These are phyloP conservation scores for Fragum sueziense DNA, from an alignment of 2,888 invertebrate genomes.

Conservation along the genomic window DNA sequence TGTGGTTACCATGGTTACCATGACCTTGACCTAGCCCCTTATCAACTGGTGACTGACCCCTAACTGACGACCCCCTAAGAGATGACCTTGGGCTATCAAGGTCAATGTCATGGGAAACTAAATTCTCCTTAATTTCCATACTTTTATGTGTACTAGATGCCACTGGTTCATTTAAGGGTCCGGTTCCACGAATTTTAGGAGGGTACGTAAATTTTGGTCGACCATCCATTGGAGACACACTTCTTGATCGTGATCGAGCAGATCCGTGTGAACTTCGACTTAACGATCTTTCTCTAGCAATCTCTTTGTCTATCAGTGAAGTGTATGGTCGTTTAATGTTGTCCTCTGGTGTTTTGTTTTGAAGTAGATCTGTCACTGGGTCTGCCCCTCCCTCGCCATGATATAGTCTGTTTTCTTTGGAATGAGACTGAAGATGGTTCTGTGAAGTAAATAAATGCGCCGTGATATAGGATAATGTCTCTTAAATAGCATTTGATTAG, in stretches of 20 bases:
- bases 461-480: no score
- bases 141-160: slow-evolving; percentile 78
- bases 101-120: slow-evolving; percentile 56
- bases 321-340: slow-evolving; percentile 60
- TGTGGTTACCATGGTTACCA: no score
- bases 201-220: slow-evolving; percentile 54
- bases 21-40: slow-evolving; percentile 14
- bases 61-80: slow-evolving; percentile 33
- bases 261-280: slow-evolving; percentile 52
- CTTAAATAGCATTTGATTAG: not conserved
- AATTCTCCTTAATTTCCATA: slow-evolving; percentile 65
- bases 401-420: not conserved
- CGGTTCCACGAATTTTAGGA: slow-evolving; percentile 46
- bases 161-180: slow-evolving; percentile 69
- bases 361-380: slow-evolving; percentile 42
- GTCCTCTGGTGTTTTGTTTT: slow-evolving; percentile 39
- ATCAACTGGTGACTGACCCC: slow-evolving; percentile 33
- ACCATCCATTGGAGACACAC: slow-evolving; percentile 45
- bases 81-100: slow-evolving; percentile 62
- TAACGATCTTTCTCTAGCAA: slow-evolving; percentile 62
- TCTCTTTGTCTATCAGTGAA: slow-evolving; percentile 68
- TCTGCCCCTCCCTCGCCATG: slow-evolving; percentile 28
- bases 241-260: slow-evolving; percentile 36
- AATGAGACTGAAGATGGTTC: not conserved
- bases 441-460: not conserved